These are phyloP conservation scores for Clupea harengus DNA, from an alignment of 2,113 vertebrate genomes.

Conservation along the genomic window DNA sequence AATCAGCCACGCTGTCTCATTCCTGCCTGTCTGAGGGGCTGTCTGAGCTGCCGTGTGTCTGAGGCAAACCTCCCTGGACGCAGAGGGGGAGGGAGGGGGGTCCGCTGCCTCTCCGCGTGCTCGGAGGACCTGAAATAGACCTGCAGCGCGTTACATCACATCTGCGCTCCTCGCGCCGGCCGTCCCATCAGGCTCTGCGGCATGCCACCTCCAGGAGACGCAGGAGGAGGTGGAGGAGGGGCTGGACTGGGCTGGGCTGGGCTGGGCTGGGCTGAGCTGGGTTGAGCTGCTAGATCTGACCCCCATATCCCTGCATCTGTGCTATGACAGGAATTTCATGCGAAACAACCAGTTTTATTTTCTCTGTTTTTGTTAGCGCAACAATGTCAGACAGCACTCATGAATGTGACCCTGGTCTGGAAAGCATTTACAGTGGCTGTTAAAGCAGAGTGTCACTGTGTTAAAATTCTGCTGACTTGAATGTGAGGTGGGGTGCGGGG, in stretches of 20 bases:
- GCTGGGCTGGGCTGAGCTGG: background rate
- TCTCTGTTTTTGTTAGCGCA: background rate
- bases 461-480: too few relatives aligned
- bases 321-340: background rate
- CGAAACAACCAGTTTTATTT: background rate
- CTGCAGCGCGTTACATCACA: constrained; percentile 64
- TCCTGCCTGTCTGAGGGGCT: background rate
- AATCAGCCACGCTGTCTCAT: background rate
- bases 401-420: background rate
- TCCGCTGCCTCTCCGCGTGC: background rate
- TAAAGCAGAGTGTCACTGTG: background rate
- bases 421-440: background rate
- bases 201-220: background rate
- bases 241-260: background rate
- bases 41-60: background rate
- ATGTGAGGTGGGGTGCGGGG: too few relatives aligned
- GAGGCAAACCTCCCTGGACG: too few relatives aligned
- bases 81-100: too few relatives aligned
- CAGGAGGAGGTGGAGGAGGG: background rate
- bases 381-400: background rate
- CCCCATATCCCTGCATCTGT: background rate
- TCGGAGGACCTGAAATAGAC: constrained; percentile 63
- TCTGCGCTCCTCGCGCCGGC: background rate
- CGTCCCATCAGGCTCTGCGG: background rate
- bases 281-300: background rate